phyloP scores from a whole-genome alignment of 2,797 vertebrate genomes.

The Danio albolineatus region DNA sequence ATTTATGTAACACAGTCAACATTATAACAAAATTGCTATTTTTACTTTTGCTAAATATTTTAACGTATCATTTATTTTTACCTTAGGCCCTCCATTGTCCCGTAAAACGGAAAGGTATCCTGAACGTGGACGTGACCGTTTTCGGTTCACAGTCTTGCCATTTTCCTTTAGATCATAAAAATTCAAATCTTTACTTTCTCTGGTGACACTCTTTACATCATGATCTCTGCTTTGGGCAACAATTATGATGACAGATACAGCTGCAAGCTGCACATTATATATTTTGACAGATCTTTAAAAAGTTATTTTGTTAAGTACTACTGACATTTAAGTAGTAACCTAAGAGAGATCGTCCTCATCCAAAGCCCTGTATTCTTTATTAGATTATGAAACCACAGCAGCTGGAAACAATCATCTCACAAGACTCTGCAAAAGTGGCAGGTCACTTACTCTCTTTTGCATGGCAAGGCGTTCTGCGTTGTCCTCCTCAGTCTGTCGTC shows the following conservation, averaged over 20 bases:
- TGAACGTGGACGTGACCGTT: fast-evolving
- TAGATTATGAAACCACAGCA: not conserved
- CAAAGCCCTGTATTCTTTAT: not conserved
- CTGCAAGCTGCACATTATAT: not conserved
- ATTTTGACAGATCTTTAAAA: not conserved
- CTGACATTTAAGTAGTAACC: not conserved
- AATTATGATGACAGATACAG: not conserved
- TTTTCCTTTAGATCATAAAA: not conserved
- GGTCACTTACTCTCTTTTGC: constrained; percentile 16
- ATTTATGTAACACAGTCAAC: too few relatives aligned
- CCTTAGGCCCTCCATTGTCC: too few relatives aligned
- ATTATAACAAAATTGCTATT: too few relatives aligned
- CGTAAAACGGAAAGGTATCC: not conserved
- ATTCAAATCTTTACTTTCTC: not conserved
- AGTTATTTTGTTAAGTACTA: not conserved
- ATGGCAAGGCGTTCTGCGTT: not conserved
- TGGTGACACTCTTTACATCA: not conserved
- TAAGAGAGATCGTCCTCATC: not conserved
- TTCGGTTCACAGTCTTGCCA: not conserved
- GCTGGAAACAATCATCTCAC: constrained; percentile 3
- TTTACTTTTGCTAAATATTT: too few relatives aligned
- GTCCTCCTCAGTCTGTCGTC: constrained; percentile 2
- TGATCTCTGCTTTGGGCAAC: not conserved
- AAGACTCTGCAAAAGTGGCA: not conserved
- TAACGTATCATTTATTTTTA: too few relatives aligned